phyloP scores from a whole-genome alignment of 2,113 vertebrate species.

The Narcine bancroftii region DNA sequence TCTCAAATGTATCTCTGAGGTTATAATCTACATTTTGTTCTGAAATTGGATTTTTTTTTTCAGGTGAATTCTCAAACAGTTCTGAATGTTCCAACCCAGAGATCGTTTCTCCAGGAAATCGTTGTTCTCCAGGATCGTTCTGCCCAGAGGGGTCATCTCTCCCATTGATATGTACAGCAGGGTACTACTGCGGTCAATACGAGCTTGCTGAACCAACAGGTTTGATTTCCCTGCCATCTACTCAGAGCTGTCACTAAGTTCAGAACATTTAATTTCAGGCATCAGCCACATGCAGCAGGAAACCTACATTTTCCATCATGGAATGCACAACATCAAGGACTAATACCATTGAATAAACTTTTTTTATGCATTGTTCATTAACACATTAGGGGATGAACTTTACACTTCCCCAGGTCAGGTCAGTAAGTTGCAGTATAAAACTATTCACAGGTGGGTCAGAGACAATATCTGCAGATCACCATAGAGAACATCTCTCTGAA shows the following conservation, averaged over 20 bases:
- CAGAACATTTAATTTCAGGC: background rate
- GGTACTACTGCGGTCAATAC: background rate
- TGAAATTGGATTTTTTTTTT: background rate
- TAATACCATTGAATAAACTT: background rate
- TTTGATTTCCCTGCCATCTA: background rate
- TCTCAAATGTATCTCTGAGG: background rate
- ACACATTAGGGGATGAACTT: background rate
- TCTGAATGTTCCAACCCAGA: background rate
- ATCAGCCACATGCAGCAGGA: background rate
- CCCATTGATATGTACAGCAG: background rate
- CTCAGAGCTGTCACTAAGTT: background rate
- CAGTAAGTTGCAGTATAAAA: background rate
- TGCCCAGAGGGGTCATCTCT: slow-evolving; percentile 12
- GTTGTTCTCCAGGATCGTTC: background rate
- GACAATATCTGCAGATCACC: background rate
- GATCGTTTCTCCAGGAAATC: background rate
- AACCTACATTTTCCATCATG: background rate
- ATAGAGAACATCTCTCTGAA: background rate
- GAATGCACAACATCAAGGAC: background rate
- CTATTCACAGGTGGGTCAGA: background rate
- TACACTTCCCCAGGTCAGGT: background rate
- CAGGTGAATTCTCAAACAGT: background rate
- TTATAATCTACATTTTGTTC: background rate
- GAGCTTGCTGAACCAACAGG: slow-evolving; percentile 9
- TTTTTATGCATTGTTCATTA: too few species aligned